phyloP scores from a whole-genome alignment of 1,140 invertebrate genomes.

The Triops cancriformis region DNA sequence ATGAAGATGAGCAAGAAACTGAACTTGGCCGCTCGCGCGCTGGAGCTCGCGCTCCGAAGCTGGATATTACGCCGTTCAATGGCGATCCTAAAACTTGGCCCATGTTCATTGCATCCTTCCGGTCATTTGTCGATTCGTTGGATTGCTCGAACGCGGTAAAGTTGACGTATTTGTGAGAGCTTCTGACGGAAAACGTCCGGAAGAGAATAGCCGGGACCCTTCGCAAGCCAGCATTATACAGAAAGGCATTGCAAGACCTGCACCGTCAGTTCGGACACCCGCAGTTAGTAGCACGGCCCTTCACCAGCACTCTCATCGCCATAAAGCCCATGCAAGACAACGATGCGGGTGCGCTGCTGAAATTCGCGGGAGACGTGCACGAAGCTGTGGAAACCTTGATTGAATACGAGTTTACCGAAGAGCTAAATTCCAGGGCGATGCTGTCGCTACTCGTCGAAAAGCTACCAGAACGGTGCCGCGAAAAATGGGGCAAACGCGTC shows the following conservation, averaged over 20 bases:
- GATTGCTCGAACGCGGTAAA: neutral
- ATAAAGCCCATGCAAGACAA: neutral
- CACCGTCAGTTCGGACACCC: neutral
- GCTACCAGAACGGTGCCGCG: neutral
- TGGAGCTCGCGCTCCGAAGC: neutral
- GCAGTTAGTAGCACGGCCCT: neutral
- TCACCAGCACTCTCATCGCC: neutral
- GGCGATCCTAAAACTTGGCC: conserved; percentile 8
- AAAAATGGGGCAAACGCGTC: conserved; percentile 17
- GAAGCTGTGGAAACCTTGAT: conserved; percentile 10
- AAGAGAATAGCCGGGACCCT: neutral
- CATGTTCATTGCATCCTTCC: neutral
- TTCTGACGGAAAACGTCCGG: neutral
- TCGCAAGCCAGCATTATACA: neutral
- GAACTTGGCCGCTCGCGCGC: no score
- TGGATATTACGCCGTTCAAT: neutral
- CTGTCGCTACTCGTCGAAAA: neutral
- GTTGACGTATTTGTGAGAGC: neutral
- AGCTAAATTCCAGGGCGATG: neutral
- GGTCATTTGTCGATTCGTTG: neutral
- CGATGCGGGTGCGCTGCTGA: neutral
- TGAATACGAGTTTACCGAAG: neutral
- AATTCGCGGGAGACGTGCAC: neutral
- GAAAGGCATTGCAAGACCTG: neutral
- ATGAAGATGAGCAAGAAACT: no score